A percentile compares a stretch with the other conserved stretches of the same genome.
Conservation (phyloP, 2,113 vertebrate genomes). For the Aplodontia rufa region DNA sequence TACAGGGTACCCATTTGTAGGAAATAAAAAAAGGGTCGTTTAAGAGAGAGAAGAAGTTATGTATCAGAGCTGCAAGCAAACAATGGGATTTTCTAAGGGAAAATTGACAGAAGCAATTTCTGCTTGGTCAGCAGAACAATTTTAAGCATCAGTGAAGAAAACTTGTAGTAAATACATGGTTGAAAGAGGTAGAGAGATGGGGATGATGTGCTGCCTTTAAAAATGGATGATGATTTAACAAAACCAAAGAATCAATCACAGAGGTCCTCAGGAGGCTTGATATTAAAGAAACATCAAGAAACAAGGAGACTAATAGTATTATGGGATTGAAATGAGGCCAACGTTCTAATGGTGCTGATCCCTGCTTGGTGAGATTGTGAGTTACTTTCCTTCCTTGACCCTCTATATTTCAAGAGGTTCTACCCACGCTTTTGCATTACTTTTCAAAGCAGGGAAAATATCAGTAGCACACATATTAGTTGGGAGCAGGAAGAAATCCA, state of each 20-base stretch:
- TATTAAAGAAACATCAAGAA: conserved; percentile 25
- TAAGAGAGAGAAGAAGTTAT: conserved; percentile 54
- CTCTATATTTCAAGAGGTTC: background rate
- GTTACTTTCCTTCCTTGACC: background rate
- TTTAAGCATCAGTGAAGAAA: background rate
- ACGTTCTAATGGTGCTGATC: background rate
- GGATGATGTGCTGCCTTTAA: background rate
- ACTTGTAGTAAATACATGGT: background rate
- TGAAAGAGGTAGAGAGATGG: background rate
- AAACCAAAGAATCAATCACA: background rate
- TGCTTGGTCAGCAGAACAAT: background rate
- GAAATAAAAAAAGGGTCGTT: conserved; percentile 33
- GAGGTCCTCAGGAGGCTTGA: background rate
- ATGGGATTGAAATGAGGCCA: background rate
- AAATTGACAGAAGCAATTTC: conserved; percentile 42
- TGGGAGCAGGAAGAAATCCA: background rate
- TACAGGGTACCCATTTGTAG: background rate
- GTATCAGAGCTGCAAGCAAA: conserved; percentile 31
- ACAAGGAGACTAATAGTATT: background rate
- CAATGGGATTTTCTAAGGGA: conserved; percentile 39
- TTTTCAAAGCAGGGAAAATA: background rate
- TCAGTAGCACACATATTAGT: background rate
- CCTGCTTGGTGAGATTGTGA: background rate
- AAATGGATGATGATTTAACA: background rate
- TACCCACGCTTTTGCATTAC: background rate